These are phyloP conservation scores for Xestia xanthographa DNA, from an alignment of 2,888 invertebrate species.

Conservation along the genomic window DNA sequence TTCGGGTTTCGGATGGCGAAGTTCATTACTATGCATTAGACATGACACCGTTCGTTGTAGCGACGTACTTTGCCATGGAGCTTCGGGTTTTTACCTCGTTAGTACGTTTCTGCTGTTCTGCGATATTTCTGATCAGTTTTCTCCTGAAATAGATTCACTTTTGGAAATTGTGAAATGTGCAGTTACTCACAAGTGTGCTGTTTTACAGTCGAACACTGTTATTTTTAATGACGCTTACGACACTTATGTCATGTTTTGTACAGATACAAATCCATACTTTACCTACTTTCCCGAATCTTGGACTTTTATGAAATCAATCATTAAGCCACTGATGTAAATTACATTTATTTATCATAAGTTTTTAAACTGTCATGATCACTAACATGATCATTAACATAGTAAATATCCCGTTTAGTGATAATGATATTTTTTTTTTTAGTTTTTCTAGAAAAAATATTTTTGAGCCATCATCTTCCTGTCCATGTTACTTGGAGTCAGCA, in stretches of 20 bases:
- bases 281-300: neutral
- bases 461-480: neutral
- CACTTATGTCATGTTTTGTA: neutral
- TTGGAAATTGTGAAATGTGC: neutral
- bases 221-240: neutral
- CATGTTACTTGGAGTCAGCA: neutral
- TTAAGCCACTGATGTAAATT: neutral
- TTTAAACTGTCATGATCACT: no score
- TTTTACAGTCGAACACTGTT: neutral
- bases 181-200: neutral
- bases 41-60: constrained; percentile 37
- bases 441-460: neutral
- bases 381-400: no score
- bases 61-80: neutral
- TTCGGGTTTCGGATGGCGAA: constrained; percentile 24
- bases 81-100: constrained; percentile 24
- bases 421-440: neutral
- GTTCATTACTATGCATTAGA: constrained; percentile 61
- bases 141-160: neutral
- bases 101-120: neutral
- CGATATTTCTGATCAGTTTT: neutral
- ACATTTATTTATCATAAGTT: neutral
- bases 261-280: neutral
- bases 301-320: neutral
- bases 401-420: no score